These are phyloP conservation scores for Poecilia picta DNA, from an alignment of 2,797 vertebrate species.

Conservation along the genomic window DNA sequence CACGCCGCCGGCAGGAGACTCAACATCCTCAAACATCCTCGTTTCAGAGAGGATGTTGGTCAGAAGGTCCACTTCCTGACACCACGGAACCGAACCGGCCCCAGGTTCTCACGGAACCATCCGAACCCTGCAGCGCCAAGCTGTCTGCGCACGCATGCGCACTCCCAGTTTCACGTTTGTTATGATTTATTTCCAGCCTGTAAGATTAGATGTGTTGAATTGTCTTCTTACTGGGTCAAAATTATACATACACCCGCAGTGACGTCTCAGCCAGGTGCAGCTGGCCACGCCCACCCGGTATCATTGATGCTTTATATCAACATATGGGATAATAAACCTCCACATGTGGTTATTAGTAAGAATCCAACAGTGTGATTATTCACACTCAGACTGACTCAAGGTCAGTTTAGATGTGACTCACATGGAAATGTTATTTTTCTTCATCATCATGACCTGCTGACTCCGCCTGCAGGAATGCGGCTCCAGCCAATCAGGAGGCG, in stretches of 20 bases:
- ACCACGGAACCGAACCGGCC: background rate
- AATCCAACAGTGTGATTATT: too few relatives aligned
- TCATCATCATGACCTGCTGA: too few relatives aligned
- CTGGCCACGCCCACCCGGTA: background rate
- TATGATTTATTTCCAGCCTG: background rate
- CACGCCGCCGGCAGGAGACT: background rate
- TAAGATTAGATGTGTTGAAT: background rate
- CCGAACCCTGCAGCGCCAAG: too few relatives aligned
- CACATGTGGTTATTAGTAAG: too few relatives aligned
- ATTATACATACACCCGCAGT: background rate
- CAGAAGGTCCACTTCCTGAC: background rate
- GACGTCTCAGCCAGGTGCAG: too few relatives aligned
- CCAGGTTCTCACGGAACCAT: too few relatives aligned
- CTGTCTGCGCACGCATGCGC: too few relatives aligned
- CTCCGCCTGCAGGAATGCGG: background rate
- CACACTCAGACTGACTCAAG: too few relatives aligned
- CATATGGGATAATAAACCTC: too few relatives aligned
- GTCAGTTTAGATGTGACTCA: background rate
- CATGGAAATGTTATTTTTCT: too few relatives aligned
- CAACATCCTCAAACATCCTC: background rate
- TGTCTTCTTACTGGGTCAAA: background rate
- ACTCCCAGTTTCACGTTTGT: too few relatives aligned
- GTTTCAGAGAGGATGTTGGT: background rate
- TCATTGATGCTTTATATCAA: too few relatives aligned
- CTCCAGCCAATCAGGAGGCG: background rate